phyloP scores from a whole-genome alignment of 2,113 vertebrate genomes.

The Narcine bancroftii region DNA sequence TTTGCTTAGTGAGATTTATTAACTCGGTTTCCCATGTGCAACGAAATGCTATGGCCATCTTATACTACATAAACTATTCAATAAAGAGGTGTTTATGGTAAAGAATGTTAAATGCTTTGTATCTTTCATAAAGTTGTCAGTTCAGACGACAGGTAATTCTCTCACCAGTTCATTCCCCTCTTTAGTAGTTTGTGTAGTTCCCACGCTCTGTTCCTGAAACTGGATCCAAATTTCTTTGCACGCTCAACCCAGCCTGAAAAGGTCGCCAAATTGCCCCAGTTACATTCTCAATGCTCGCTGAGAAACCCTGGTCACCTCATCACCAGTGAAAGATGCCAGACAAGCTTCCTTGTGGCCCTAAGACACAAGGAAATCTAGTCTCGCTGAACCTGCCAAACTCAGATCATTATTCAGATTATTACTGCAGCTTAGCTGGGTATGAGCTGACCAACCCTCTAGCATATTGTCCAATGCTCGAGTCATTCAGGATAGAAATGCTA shows the following conservation, averaged over 20 bases:
- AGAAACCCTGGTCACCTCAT: background rate
- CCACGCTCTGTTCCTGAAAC: background rate
- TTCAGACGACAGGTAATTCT: background rate
- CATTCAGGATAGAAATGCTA: too few species aligned
- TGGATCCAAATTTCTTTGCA: background rate
- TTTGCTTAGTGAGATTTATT: background rate
- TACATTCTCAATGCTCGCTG: background rate
- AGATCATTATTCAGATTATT: too few species aligned
- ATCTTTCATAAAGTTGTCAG: background rate
- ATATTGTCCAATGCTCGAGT: background rate
- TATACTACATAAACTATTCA: background rate
- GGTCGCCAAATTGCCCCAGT: background rate
- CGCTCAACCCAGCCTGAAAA: background rate
- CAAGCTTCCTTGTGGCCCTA: background rate
- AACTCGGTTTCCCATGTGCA: background rate
- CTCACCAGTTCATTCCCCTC: background rate
- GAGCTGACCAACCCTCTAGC: too few species aligned
- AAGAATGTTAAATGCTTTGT: background rate
- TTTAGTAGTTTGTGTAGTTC: background rate
- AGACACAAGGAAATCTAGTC: background rate
- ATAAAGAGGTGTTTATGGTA: background rate
- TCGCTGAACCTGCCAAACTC: background rate
- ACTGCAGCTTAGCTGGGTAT: background rate
- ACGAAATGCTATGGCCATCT: background rate
- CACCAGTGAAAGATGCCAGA: background rate